Evolutionary conservation across 2,888 invertebrate species (phyloP).

Genomic region (Anarsia innoxiella): DNA sequence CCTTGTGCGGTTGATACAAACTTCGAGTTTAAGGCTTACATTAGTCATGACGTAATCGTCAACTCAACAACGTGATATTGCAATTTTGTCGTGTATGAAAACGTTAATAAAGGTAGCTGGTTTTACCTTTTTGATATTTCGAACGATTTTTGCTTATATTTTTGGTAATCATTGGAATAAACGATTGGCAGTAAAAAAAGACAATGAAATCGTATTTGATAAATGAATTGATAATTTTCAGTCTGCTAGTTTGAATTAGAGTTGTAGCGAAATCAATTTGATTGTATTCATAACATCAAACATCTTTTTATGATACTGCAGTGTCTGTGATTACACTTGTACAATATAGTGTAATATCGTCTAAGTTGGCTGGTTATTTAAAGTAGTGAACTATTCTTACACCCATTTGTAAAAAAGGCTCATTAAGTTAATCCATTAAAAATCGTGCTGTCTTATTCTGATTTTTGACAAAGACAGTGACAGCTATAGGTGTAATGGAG

Average conservation of each 20-base stretch:
- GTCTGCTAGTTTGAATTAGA: not conserved
- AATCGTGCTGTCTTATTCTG: no score
- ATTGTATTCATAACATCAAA: no score
- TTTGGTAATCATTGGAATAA: not conserved
- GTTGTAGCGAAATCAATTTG: no score
- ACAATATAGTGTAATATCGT: no score
- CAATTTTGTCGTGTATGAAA: conserved; percentile 36
- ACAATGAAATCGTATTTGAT: not conserved
- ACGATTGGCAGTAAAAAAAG: not conserved
- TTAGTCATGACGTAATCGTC: not conserved
- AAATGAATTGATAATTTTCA: not conserved
- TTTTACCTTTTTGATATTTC: not conserved
- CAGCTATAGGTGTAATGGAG: no score
- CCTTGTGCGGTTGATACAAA: conserved; percentile 63
- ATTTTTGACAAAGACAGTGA: no score
- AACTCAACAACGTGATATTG: conserved; percentile 37
- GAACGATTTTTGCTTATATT: not conserved
- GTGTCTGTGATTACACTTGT: no score
- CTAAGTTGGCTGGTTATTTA: no score
- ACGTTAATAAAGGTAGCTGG: not conserved
- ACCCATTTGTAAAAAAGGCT: no score
- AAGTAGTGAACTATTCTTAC: no score
- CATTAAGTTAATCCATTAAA: no score
- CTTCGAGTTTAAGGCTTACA: not conserved
- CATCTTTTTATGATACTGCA: no score